Conservation (phyloP, 2,888 invertebrate genomes). For the Melipona beecheii region DNA sequence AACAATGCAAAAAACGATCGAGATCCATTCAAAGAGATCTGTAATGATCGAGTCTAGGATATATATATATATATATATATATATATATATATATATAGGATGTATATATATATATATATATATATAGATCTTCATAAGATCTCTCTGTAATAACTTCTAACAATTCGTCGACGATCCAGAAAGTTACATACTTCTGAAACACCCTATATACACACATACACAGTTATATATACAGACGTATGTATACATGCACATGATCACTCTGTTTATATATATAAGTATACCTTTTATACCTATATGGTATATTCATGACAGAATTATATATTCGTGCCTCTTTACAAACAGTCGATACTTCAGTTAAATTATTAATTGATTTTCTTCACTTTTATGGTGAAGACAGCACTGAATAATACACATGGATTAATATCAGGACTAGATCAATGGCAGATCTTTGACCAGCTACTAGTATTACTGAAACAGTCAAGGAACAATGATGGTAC, state of each 20-base stretch:
- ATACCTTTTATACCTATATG: conserved; percentile 32
- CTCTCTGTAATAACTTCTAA: neutral
- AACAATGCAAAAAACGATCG: conserved; percentile 17
- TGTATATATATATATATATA: no score
- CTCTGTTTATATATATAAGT: conserved; percentile 36
- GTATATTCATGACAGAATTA: conserved; percentile 65
- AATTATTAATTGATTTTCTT: conserved; percentile 57
- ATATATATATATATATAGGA: no score
- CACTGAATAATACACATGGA: conserved; percentile 56
- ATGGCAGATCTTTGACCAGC: conserved; percentile 50
- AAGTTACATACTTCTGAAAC: conserved; percentile 19
- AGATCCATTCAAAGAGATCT: neutral
- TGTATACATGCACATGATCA: conserved; percentile 52
- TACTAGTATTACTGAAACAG: conserved; percentile 31
- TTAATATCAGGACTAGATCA: conserved; percentile 43
- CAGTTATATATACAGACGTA: conserved; percentile 39
- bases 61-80: neutral
- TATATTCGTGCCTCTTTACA: conserved; percentile 74
- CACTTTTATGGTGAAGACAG: conserved; percentile 54
- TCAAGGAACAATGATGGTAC: conserved; percentile 59
- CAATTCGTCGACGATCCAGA: conserved; percentile 14
- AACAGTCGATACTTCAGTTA: conserved; percentile 73
- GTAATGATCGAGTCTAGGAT: neutral
- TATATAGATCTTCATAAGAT: neutral
- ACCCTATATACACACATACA: conserved; percentile 36